A percentile compares a stretch with the other conserved stretches of the same genome.
Evolutionary conservation across 2,888 invertebrate species (phyloP).

Genomic region (Dexiosoma caninum): DNA sequence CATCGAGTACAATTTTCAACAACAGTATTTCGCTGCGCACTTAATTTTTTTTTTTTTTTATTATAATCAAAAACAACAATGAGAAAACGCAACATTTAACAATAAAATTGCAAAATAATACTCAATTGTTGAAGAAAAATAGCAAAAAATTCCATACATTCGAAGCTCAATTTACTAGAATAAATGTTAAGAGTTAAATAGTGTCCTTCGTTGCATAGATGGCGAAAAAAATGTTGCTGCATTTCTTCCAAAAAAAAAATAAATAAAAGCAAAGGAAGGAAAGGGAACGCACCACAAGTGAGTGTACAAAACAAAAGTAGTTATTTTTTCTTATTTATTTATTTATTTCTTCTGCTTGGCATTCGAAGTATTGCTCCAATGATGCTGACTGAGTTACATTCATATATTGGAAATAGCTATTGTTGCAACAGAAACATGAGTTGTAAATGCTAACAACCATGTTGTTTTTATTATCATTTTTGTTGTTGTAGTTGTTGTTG

Average conservation of each 20-base stretch:
- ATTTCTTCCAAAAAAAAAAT: background rate
- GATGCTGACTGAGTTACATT: background rate
- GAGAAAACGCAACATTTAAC: slow-evolving; percentile 52
- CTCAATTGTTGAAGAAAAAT: slow-evolving; percentile 34
- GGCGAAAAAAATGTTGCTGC: slow-evolving; percentile 44
- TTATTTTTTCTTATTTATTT: too few species aligned
- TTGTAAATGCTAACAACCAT: slow-evolving; percentile 39
- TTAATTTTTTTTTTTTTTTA: background rate
- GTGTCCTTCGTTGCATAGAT: slow-evolving; percentile 56
- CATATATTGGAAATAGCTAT: slow-evolving; percentile 5
- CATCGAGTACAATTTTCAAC: slow-evolving; percentile 19
- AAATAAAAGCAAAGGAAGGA: background rate
- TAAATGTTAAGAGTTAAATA: slow-evolving; percentile 59
- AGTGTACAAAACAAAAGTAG: slow-evolving; percentile 1
- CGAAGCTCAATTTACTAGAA: slow-evolving; percentile 60
- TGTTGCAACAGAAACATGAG: background rate
- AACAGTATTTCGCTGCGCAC: slow-evolving; percentile 23
- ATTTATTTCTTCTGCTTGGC: background rate
- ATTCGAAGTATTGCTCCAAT: slow-evolving; percentile 3
- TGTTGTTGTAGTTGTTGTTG: background rate
- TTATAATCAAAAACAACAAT: background rate
- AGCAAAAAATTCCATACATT: slow-evolving; percentile 49
- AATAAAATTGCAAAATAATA: slow-evolving; percentile 59
- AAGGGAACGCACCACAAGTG: background rate
- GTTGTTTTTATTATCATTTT: background rate